phyloP scores from a whole-genome alignment of 2,888 invertebrate genomes.

The Pasiphila rectangulata region DNA sequence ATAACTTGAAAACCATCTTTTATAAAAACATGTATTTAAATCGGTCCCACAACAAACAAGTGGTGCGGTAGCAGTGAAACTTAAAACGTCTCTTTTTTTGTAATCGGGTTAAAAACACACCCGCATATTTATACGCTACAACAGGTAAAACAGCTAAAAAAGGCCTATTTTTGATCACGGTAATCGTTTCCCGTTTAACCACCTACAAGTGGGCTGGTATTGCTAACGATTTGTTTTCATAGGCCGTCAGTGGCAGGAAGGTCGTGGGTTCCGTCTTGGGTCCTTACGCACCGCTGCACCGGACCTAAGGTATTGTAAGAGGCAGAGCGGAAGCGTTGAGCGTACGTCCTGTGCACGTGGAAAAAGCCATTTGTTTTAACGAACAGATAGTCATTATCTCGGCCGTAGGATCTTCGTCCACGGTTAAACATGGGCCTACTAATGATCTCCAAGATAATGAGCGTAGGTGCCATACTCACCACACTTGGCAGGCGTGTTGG shows the following conservation, averaged over 20 bases:
- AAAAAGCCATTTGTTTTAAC: not conserved
- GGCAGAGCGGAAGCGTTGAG: conserved; percentile 38
- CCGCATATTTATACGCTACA: conserved; percentile 1
- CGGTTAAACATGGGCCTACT: too few relatives aligned
- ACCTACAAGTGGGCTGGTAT: conserved; percentile 39
- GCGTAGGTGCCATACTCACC: too few relatives aligned
- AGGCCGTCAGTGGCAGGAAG: conserved; percentile 66
- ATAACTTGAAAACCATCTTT: too few relatives aligned
- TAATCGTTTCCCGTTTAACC: conserved; percentile 27
- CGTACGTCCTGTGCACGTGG: conserved; percentile 7
- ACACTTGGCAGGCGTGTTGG: too few relatives aligned
- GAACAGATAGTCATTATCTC: too few relatives aligned
- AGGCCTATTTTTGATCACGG: conserved; percentile 18
- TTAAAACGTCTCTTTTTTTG: too few relatives aligned
- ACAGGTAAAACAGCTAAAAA: conserved; percentile 16
- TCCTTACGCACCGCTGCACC: conserved; percentile 64
- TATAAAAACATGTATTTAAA: too few relatives aligned
- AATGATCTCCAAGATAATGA: too few relatives aligned
- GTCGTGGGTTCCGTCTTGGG: conserved; percentile 57
- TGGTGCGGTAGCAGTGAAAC: too few relatives aligned
- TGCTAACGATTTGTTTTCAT: conserved; percentile 69
- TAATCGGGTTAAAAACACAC: not conserved
- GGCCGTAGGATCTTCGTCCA: too few relatives aligned
- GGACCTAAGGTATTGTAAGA: conserved; percentile 39
- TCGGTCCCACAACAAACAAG: too few relatives aligned